Evolutionary conservation across 2,113 vertebrate species (phyloP).

Genomic region (Mellivora capensis): DNA sequence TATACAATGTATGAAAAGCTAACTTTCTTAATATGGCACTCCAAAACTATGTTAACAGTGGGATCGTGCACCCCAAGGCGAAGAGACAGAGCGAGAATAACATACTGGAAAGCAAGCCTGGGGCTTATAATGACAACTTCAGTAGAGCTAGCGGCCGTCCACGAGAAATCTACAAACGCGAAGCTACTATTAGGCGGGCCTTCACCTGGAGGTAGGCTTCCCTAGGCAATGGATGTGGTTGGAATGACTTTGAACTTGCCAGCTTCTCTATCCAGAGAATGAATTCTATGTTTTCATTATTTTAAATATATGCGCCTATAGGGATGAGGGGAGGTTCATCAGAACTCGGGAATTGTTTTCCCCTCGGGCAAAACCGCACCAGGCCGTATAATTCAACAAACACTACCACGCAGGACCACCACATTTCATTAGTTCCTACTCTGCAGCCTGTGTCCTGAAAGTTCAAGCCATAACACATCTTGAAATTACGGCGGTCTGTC

Average conservation of each 20-base stretch:
- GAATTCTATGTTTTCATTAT: neutral
- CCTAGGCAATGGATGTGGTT: rapidly evolving
- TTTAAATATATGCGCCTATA: neutral
- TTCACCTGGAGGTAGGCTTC: neutral
- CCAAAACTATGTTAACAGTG: neutral
- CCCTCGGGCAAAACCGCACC: neutral
- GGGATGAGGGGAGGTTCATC: neutral
- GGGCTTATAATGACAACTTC: neutral
- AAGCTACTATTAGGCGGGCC: neutral
- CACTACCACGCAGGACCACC: rapidly evolving
- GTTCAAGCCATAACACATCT: neutral
- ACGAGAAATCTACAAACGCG: neutral
- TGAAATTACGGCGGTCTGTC: neutral
- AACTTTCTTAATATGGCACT: neutral
- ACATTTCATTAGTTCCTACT: no score
- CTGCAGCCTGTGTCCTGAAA: neutral
- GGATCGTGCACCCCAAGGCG: no score
- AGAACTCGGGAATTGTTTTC: neutral
- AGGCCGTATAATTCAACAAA: neutral
- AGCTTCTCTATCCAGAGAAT: neutral
- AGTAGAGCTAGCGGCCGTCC: neutral
- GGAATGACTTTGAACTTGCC: neutral
- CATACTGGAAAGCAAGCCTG: neutral
- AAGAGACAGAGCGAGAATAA: neutral
- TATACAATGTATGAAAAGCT: neutral